Base-by-base conservation (phyloP, 2,888 invertebrate species). In the Cryptus viduatorius region DNA sequence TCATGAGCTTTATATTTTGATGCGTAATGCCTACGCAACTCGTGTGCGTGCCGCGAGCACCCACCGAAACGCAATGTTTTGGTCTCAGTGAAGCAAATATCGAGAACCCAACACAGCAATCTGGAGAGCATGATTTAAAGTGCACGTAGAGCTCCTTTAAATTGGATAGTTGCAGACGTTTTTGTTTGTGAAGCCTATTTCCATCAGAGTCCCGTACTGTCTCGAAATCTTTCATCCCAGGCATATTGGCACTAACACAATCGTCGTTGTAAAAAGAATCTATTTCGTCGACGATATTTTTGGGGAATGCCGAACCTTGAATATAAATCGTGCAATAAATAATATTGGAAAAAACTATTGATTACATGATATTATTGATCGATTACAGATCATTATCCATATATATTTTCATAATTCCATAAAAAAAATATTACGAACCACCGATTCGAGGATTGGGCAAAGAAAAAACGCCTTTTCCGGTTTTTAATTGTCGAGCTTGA, bases 21-120 rank as follows among this genome's bases (percentile, higher is more conserved):
- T 88, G 89, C 24, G 77, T 64, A 14, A 78, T 69, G 72, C 90
- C 89, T 3, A 89, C 88, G 76, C 89, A 89, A 50, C 86, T 82
- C 24, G 84, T 76, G 76, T 89, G 88, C 10, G 88, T 86, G 4
- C 89, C 88, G 64, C 82, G 79, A 44, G 85, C 71, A 1, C 87
- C 87, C 24, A 88, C 82, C 7, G 87, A 72, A 37, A 89, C 71
- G 50, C 89, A 87, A 64, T 84, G 56, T 79, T 85, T 80, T 10
- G 86, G 87, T 50, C 86, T 61, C 19, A 88, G 61, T n/a, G 64
- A 76, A 10, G 86, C 85, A 82, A 89, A 88, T 48, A 16, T 87
- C 3, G 82, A 88, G 83, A 87, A 88, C 59, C 86, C 86, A 69
- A 88, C 67, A 29, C 53, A 29, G n/a, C 48, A 44, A 24, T 77